Base-by-base conservation (phyloP, 2,113 vertebrate species). In the Pleuronectes platessa region DNA sequence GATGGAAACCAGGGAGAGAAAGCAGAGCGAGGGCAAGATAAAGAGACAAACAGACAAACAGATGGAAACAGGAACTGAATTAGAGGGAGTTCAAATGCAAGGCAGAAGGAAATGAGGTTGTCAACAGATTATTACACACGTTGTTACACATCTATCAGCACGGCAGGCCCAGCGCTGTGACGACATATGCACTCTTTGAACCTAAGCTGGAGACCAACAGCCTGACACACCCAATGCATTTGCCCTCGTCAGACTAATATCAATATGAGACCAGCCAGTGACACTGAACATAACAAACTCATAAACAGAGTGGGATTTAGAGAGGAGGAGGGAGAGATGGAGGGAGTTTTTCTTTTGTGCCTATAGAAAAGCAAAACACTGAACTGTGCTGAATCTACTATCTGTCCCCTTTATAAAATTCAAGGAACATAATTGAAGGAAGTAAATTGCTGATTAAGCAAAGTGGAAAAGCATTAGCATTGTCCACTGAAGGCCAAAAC, bases 361-460 rank as follows among this genome's bases (percentile, higher is more conserved):
- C 17, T 13, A 66, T 54, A 3, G 14, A 54, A n/a, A 2, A 66
- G 55, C 35, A 67, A 75, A 79, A 31, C 42, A 64, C 62, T 56
- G 31, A 69, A 68, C 74, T 59, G 11, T 20, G 17, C 15, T 31
- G 68, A 47, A 68, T 64, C 40, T 55, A 60, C 53, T 35, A 40
- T 24, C 54, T 45, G 70, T 45, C 24, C 17, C 11, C 21, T 35
- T 42, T 0, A n/a, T 35, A 67, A 31, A 67, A 53, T 42, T 71
- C 14, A 62, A 70, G 60, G 53, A 81, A 81, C 51, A 27, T 51
- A 69, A 72, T 49, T 68, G 15, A 62, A 70, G 56, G 53, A 81
- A 82, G 54, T 35, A 54, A 69, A 74, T 6, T n/a, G 58, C 58
- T 78, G 66, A 84, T 85, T 78, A 75, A 64, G 69, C n/a, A 63